Evolutionary conservation across 64 coral and sea anemone genomes (phyloP).

Genomic region (Trachythela sp.): DNA sequence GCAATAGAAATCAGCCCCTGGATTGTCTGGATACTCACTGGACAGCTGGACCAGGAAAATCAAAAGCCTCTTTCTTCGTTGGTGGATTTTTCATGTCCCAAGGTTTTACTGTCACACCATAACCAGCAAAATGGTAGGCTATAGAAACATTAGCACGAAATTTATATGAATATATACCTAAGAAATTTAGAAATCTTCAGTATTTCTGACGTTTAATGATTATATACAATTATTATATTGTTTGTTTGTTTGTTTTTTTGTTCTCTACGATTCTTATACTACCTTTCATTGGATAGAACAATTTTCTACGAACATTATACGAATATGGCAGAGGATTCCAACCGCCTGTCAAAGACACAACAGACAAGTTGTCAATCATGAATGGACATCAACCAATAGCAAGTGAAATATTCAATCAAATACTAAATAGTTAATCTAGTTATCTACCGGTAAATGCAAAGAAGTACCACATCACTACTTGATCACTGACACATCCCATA

Average conservation of each 20-base stretch:
- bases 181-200: too few relatives aligned
- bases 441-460: slow-evolving; percentile 32
- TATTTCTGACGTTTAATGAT: neutral
- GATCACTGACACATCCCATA: slow-evolving; percentile 63
- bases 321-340: slow-evolving; percentile 66
- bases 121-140: slow-evolving; percentile 80
- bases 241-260: neutral
- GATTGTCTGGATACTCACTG: neutral
- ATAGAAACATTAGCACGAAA: neutral
- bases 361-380: neutral
- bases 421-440: neutral
- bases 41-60: slow-evolving; percentile 53
- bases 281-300: slow-evolving; percentile 67
- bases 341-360: neutral
- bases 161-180: too few relatives aligned
- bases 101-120: slow-evolving; percentile 52
- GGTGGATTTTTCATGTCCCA: slow-evolving; percentile 66
- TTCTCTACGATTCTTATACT: neutral
- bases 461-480: slow-evolving; percentile 56
- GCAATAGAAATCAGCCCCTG: too few relatives aligned
- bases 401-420: too few relatives aligned
- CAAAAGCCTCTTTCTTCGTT: slow-evolving; percentile 60
- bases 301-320: slow-evolving; percentile 70
- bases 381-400: neutral
- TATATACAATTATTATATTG: neutral